Evolutionary conservation across 1,140 invertebrate species (phyloP), one percentile per base, ranked within the genome.

Genomic region (Euborellia annulipes): DNA sequence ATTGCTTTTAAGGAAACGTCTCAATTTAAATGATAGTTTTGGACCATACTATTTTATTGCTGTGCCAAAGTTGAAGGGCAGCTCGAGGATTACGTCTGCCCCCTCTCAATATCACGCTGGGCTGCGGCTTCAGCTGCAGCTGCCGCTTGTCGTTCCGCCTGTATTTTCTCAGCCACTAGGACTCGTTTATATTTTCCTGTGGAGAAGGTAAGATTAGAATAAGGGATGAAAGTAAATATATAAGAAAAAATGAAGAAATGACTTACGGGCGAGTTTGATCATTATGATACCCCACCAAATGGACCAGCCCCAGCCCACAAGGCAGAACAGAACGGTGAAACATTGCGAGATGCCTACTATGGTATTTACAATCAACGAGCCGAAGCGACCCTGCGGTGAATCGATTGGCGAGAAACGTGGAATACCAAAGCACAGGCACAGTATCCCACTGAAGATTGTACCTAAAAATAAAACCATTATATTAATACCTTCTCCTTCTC

Each of bases 271-370:
- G 61, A 82, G 66, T 57, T 71, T 78, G 11, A 88, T 62, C 74
- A 94, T 85, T 51, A 88, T 87, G 46, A 90, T 76, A 16, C 90
- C 91, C 91, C 91, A 96, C 73, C 87, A 91, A 43, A 95, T 81
- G 22, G 88, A 91, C 91, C 91, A 96, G 49, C 91, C 90, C 91
- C 91, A 96, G 3, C 91, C 91, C 21, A 96, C 90, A 6, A 94
- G 73, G 49, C 90, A 82, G 63, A 95, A 94, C 18, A 93, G 72
- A n/a, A 94, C 82, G 3, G 88, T 92, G 64, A 92, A 91, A 41
- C 88, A 67, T 63, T 95, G 91, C 23, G 80, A 76, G 17, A 81
- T 65, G 1, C 87, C 88, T 30, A 94, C 84, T 50, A 89, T 66
- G 13, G 85, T 60, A 66, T 94, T 85, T 21, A 93, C 81, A 46